Evolutionary conservation across 2,888 invertebrate genomes (phyloP), one percentile per base, ranked within the genome.

Genomic region (Cataglyphis altisquamis): DNA sequence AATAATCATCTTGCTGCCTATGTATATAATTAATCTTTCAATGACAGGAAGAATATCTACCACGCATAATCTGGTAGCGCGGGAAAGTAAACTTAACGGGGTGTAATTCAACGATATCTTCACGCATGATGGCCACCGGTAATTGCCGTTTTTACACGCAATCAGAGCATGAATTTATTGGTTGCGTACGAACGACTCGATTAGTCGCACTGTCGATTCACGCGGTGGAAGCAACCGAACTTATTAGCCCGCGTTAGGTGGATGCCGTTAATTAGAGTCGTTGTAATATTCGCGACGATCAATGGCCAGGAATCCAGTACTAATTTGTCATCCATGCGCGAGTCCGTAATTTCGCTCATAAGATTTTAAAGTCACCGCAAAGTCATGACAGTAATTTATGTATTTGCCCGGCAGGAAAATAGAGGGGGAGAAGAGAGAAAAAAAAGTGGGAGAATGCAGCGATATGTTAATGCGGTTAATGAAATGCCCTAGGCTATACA

Each of bases 91-190:
- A 68, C 83, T 64, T 86, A 85, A 83, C 86, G 82, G 88, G 87
- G 82, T 84, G 83, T 84, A 84, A 88, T 90, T 90, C 84, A 86
- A 70, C 74, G 87, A 86, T 91, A 91, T 91, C 91, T 91, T 91
- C 86, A 91, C 90, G 91, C 91, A 90, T 85, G 88, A 85, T 86
- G 88, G 84, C 86, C 85, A 80, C 87, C 86, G 87, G 90, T 91
- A 91, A 91, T 91, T 91, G 91, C 90, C 85, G 86, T 89, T 90
- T 90, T 91, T 91, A 90, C 84, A 63, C 81, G 90, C 89, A 91
- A 91, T 90, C 91, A 85, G 90, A 91, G 91, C 91, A 91, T 91
- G 91, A 90, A 91, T 90, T 90, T 89, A 90, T 88, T 82, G 88
- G 63, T 21, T 84, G 60, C 84, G 70, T 78, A 86, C 39, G 81